Conservation (phyloP, 2,888 invertebrate species). For the Mantis religiosa region DNA sequence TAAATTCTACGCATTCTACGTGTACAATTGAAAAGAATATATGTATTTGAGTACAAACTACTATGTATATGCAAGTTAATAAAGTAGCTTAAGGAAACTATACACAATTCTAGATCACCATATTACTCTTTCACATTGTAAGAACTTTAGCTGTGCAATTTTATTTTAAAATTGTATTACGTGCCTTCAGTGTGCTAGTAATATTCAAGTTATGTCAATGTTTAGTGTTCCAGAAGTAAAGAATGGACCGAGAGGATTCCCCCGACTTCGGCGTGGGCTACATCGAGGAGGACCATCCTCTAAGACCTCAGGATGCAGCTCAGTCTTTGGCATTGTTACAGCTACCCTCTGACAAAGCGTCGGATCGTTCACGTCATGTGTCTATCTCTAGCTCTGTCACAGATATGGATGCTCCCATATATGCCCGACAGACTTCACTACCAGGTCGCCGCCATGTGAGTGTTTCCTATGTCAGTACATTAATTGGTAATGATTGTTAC, state of each 20-base stretch:
- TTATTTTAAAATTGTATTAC: too few species aligned
- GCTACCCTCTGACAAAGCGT: conserved; percentile 42
- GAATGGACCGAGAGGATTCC: conserved; percentile 25
- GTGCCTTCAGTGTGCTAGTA: too few species aligned
- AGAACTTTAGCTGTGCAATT: too few species aligned
- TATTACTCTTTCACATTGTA: too few species aligned
- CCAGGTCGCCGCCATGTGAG: neutral
- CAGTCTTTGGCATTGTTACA: conserved; percentile 41
- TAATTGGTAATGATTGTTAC: too few species aligned
- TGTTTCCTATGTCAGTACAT: neutral
- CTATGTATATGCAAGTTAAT: too few species aligned
- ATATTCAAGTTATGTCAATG: too few species aligned
- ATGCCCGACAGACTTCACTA: conserved; percentile 40
- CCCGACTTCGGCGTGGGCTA: conserved; percentile 48
- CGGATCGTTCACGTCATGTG: conserved; percentile 41
- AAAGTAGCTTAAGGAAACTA: too few species aligned
- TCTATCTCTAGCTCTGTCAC: conserved; percentile 54
- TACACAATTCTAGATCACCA: too few species aligned
- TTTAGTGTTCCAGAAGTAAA: neutral
- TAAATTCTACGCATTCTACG: too few species aligned
- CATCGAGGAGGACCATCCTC: conserved; percentile 53
- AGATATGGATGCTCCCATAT: conserved; percentile 56
- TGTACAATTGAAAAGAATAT: too few species aligned
- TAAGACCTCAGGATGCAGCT: conserved; percentile 46
- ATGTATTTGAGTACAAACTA: too few species aligned